Evolutionary conservation across 2,113 vertebrate species (phyloP), one percentile per base, ranked within the genome.

Genomic region (Callospermophilus lateralis): DNA sequence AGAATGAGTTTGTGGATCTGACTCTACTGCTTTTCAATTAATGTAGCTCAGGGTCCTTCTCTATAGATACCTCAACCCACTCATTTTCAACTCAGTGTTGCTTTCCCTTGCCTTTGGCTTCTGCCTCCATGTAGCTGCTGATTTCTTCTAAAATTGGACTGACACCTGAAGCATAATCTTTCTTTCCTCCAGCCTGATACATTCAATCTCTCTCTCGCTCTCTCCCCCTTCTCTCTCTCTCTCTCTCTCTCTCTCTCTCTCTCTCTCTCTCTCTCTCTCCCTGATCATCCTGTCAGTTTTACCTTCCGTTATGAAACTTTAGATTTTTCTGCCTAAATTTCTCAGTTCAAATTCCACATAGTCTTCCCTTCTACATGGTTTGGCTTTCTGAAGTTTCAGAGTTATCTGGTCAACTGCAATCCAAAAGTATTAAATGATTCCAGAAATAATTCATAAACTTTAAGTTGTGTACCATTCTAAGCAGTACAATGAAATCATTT

Each of bases 371-470:
- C 58, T 34, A 4, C 53, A 55, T 42, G 74, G 58, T 76, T 89
- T 84, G 20, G 3, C 7, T 67, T 89, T 55, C 58, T 34, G 15
- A 55, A 15, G 4, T 42, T 84, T 65, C 45, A 19, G 8, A 45
- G 34, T 89, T 93, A 37, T 13, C 34, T 45, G 16, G 51, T 53
- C n/a, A 84, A 55, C 17, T 32, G 3, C 22, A 83, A 7, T 84
- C 22, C 24, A 34, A 94, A 89, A 76, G 26, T 45, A 55, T 42
- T 53, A 67, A 55, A 53, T 83, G 17, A 74, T 42, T 76, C 45
- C 17, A 74, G 68, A 89, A 76, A 83, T 42, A 81, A 90, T 30
- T 34, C 32, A 73, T 65, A 81, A 74, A n/a, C 26, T 74, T 81
- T 83, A 22, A 83, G 2, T 28, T 42, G 55, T 55, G 20, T 8